A percentile compares a stretch with the other conserved stretches of the same genome.
Conservation (phyloP, 64 coral and sea anemone species). For the Cladopsammia gracilis region DNA sequence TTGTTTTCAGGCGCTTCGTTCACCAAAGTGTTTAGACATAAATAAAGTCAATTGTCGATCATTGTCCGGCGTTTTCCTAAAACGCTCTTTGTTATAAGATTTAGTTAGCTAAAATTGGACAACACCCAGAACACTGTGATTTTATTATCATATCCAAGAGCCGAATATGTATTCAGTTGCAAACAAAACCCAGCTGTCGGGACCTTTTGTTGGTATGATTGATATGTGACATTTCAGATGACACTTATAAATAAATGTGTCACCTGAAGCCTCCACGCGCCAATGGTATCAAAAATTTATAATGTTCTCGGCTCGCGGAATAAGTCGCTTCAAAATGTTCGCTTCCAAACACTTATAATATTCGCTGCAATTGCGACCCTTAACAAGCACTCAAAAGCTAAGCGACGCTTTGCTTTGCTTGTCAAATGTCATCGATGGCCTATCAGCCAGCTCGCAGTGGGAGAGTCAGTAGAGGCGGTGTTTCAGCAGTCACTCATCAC, state of each 20-base stretch:
- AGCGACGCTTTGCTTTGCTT: neutral
- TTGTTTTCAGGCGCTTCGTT: too few species aligned
- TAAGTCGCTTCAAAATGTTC: neutral
- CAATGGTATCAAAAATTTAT: neutral
- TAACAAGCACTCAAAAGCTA: too few species aligned
- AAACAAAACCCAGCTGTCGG: conserved; percentile 21
- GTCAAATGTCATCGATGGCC: neutral
- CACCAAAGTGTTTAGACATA: too few species aligned
- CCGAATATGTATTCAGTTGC: neutral
- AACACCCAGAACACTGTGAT: too few species aligned
- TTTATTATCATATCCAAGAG: too few species aligned
- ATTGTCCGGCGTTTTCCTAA: too few species aligned
- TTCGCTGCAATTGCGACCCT: too few species aligned
- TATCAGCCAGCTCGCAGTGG: neutral
- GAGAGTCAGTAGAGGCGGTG: conserved; percentile 6
- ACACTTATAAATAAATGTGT: neutral
- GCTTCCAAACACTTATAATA: too few species aligned
- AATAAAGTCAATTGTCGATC: too few species aligned
- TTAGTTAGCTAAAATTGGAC: too few species aligned
- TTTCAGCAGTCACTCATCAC: conserved; percentile 24
- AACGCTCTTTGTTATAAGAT: too few species aligned
- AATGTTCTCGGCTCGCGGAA: neutral
- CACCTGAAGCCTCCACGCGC: neutral
- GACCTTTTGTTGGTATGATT: conserved; percentile 11
- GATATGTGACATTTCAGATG: neutral